Conservation (phyloP, 2,113 vertebrate species). For the Anolis carolinensis region DNA sequence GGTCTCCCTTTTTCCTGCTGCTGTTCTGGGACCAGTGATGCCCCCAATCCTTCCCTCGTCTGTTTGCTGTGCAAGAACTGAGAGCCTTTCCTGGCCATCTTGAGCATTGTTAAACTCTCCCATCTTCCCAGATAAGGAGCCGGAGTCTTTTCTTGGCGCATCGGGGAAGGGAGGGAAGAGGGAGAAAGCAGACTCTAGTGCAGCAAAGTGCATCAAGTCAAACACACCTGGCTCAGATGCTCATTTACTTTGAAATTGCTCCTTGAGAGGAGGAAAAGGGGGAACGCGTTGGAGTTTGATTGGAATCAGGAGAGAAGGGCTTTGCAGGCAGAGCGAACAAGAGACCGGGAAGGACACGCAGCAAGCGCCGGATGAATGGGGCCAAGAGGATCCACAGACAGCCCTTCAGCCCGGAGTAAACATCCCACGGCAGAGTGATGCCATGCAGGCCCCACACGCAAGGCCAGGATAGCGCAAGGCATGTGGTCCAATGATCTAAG, state of each 20-base stretch:
- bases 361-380: too few relatives aligned
- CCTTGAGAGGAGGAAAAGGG: conserved; percentile 23
- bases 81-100: not conserved
- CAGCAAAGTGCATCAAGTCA: not conserved
- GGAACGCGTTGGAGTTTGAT: conserved; percentile 6
- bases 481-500: too few relatives aligned
- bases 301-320: not conserved
- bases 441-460: too few relatives aligned
- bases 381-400: too few relatives aligned
- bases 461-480: too few relatives aligned
- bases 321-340: not conserved
- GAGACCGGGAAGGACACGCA: not conserved
- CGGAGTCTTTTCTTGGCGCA: not conserved
- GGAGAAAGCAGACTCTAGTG: too few relatives aligned
- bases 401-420: too few relatives aligned
- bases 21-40: too few relatives aligned
- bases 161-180: not conserved
- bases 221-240: conserved; percentile 30
- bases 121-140: not conserved
- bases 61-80: not conserved
- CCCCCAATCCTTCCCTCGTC: not conserved
- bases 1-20: too few relatives aligned
- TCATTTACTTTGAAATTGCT: conserved; percentile 48
- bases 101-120: not conserved
- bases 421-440: too few relatives aligned